These are phyloP conservation scores for Caenorhabditis latens DNA, from an alignment of 1,140 invertebrate species.

Conservation along the genomic window DNA sequence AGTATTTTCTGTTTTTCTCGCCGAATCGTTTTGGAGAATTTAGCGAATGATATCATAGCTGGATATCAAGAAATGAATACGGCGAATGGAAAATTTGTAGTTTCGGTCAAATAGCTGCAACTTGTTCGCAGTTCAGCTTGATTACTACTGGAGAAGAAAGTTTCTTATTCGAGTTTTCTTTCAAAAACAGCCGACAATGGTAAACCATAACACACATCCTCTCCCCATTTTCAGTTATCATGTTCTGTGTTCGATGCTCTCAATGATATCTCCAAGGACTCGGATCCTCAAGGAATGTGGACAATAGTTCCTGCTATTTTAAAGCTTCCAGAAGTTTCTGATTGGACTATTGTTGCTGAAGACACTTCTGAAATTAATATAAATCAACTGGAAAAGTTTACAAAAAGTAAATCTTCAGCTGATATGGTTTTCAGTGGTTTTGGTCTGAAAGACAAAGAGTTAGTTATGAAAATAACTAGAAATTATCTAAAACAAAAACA, in stretches of 20 bases:
- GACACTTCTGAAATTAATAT: slow-evolving; percentile 54
- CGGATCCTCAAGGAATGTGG: slow-evolving; percentile 57
- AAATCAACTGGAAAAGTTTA: slow-evolving; percentile 7
- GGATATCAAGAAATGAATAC: too few species aligned
- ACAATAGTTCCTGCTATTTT: slow-evolving; percentile 26
- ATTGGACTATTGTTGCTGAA: slow-evolving; percentile 61
- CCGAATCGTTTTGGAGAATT: too few species aligned
- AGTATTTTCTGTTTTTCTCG: too few species aligned
- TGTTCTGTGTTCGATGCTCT: slow-evolving; percentile 37
- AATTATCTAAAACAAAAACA: neutral
- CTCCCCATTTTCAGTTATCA: neutral
- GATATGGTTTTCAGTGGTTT: slow-evolving; percentile 58
- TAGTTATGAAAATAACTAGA: neutral
- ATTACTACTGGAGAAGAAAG: too few species aligned
- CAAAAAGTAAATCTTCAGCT: neutral
- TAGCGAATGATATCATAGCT: too few species aligned
- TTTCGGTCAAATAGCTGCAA: too few species aligned
- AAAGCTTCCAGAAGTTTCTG: slow-evolving; percentile 1
- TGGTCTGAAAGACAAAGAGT: slow-evolving; percentile 60
- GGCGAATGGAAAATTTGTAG: too few species aligned
- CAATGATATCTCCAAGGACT: slow-evolving; percentile 9
- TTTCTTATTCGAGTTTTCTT: too few species aligned
- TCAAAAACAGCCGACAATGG: too few species aligned
- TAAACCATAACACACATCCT: neutral
- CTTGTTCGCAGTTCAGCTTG: too few species aligned